phyloP scores from a whole-genome alignment of 2,888 invertebrate genomes.

The Sussaba pulchella region DNA sequence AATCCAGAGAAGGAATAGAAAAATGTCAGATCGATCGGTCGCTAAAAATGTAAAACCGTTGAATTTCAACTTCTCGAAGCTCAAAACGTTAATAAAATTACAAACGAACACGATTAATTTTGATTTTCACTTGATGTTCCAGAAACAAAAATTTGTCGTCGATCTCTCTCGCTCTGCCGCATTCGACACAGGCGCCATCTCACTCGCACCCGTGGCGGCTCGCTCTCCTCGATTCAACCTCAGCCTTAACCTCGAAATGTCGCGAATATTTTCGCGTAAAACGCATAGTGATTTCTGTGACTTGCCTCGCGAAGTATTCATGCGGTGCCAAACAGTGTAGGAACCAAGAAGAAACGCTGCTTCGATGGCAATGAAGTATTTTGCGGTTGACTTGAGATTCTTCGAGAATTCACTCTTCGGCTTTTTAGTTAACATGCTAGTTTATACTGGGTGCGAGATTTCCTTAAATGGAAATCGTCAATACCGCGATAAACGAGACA shows the following conservation, averaged over 20 bases:
- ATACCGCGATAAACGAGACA: conserved; percentile 72
- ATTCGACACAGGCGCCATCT: background rate
- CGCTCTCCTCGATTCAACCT: background rate
- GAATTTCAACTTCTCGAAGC: conserved; percentile 1
- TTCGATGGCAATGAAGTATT: conserved; percentile 87
- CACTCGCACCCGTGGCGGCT: conserved; percentile 20
- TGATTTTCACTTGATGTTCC: background rate
- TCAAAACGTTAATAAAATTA: conserved; percentile 31
- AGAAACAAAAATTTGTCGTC: background rate
- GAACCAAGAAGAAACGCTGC: conserved; percentile 86
- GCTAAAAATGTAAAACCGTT: background rate
- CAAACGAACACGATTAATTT: conserved; percentile 38
- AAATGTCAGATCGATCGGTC: conserved; percentile 8
- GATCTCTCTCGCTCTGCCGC: background rate
- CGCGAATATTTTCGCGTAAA: background rate
- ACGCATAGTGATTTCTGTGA: conserved; percentile 65
- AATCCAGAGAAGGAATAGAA: too few relatives aligned
- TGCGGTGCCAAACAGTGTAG: conserved; percentile 88
- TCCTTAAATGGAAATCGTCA: conserved; percentile 83
- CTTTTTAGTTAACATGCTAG: conserved; percentile 88
- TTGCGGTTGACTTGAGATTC: conserved; percentile 83
- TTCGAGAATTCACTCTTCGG: conserved; percentile 86
- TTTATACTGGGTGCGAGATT: conserved; percentile 70
- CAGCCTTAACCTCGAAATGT: conserved; percentile 68
- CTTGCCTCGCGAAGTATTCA: conserved; percentile 90